These are phyloP conservation scores for Dinomys branickii DNA, from an alignment of 2,113 vertebrate genomes.

Conservation along the genomic window DNA sequence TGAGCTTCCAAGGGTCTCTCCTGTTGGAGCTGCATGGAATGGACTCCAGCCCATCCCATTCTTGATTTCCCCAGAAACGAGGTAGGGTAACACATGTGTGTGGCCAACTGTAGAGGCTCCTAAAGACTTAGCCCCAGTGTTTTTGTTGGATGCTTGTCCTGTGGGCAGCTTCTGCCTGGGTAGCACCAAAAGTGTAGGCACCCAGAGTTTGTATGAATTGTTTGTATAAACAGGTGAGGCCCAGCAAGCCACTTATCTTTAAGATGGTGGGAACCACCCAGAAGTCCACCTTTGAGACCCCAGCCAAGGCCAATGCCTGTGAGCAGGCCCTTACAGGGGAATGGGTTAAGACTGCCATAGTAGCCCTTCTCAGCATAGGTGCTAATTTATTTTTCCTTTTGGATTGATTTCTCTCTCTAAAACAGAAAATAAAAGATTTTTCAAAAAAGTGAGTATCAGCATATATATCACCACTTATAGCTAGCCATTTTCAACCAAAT, in stretches of 20 bases:
- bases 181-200: neutral
- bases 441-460: slow-evolving; percentile 52
- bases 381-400: neutral
- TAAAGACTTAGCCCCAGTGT: neutral
- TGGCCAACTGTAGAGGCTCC: neutral
- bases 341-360: neutral
- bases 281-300: neutral
- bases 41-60: no score
- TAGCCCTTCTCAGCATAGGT: neutral
- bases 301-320: neutral
- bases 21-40: neutral
- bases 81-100: neutral
- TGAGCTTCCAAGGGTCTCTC: neutral
- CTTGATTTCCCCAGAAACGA: accelerated
- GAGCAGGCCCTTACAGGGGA: neutral
- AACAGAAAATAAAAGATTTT: neutral
- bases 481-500: slow-evolving; percentile 28
- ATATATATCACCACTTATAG: neutral
- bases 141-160: neutral
- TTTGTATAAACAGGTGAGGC: neutral
- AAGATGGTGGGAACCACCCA: neutral
- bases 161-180: neutral
- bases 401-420: neutral
- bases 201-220: neutral
- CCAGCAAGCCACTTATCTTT: neutral